Evolutionary conservation across 2,888 invertebrate genomes (phyloP).

Genomic region (Perizoma flavofasciatum): DNA sequence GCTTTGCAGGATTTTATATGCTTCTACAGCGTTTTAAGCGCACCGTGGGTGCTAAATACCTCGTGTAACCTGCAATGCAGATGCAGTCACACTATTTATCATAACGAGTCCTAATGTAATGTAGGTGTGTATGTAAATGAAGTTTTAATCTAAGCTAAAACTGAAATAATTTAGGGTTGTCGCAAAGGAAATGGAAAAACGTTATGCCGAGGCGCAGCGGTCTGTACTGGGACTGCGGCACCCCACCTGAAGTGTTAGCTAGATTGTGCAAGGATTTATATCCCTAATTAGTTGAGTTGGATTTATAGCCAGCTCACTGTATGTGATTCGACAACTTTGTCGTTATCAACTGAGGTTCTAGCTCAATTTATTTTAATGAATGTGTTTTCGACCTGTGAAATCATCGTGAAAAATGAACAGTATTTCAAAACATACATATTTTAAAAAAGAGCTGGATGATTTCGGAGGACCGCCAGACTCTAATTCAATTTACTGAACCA

Average conservation of each 20-base stretch:
- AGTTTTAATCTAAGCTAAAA: constrained; percentile 30
- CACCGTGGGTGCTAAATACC: constrained; percentile 38
- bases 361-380: constrained; percentile 30
- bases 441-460: constrained; percentile 12
- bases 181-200: constrained; percentile 33
- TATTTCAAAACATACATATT: neutral
- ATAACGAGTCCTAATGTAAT: constrained; percentile 28
- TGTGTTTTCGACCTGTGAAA: constrained; percentile 14
- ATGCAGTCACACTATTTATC: constrained; percentile 31
- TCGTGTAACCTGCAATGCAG: constrained; percentile 40
- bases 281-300: constrained; percentile 53
- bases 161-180: constrained; percentile 30
- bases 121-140: constrained; percentile 34
- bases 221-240: constrained; percentile 43
- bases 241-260: constrained; percentile 46
- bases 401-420: neutral
- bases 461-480: constrained; percentile 60
- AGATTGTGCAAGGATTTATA: constrained; percentile 47
- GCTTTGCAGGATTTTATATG: constrained; percentile 47
- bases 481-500: constrained; percentile 65
- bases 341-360: constrained; percentile 37
- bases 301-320: constrained; percentile 46
- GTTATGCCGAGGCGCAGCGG: constrained; percentile 7
- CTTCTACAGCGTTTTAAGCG: constrained; percentile 46
- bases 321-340: constrained; percentile 49